Percentiles rank a stretch among this genome's conserved stretches.
These are phyloP conservation scores for Gymnocephalus cernua DNA, from an alignment of 2,113 vertebrate species.

Conservation along the genomic window DNA sequence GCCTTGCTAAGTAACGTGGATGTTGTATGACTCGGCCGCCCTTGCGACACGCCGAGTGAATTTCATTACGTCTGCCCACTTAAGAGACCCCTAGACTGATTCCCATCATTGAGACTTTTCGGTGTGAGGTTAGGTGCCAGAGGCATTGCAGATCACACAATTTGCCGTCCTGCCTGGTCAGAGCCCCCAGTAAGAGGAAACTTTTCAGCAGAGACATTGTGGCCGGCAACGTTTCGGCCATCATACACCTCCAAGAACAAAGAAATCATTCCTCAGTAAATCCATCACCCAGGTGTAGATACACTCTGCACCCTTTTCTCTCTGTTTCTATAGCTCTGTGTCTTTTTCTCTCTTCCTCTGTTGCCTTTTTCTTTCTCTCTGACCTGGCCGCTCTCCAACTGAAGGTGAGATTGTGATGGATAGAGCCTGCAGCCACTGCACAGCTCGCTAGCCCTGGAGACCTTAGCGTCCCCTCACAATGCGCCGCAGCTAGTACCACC, in stretches of 20 bases:
- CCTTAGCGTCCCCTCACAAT: conserved; percentile 53
- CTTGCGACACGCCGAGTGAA: conserved; percentile 43
- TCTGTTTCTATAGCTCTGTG: conserved; percentile 43
- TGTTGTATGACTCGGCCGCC: conserved; percentile 38
- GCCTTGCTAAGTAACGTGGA: conserved; percentile 53
- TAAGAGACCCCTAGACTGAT: conserved; percentile 33
- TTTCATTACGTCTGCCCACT: conserved; percentile 44
- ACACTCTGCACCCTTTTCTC: conserved; percentile 43
- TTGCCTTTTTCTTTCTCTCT: conserved; percentile 52
- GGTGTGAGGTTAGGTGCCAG: conserved; percentile 48
- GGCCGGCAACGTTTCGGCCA: conserved; percentile 49
- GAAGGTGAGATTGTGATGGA: conserved; percentile 76
- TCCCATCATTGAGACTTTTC: conserved; percentile 44
- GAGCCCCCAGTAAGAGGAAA: conserved; percentile 47
- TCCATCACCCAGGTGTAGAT: conserved; percentile 78
- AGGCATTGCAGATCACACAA: conserved; percentile 61
- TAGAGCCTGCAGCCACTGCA: conserved; percentile 65
- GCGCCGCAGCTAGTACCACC: conserved; percentile 37
- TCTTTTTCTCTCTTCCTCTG: conserved; percentile 36
- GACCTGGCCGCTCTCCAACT: conserved; percentile 53
- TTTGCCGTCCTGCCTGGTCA: conserved; percentile 60
- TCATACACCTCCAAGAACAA: conserved; percentile 70
- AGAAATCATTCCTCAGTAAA: conserved; percentile 73
- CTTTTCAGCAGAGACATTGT: conserved; percentile 59
- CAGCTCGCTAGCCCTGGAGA: conserved; percentile 53